A percentile compares a stretch with the other conserved stretches of the same genome.
Conservation (phyloP, 2,888 invertebrate genomes). For the Tachystola acroxantha region DNA sequence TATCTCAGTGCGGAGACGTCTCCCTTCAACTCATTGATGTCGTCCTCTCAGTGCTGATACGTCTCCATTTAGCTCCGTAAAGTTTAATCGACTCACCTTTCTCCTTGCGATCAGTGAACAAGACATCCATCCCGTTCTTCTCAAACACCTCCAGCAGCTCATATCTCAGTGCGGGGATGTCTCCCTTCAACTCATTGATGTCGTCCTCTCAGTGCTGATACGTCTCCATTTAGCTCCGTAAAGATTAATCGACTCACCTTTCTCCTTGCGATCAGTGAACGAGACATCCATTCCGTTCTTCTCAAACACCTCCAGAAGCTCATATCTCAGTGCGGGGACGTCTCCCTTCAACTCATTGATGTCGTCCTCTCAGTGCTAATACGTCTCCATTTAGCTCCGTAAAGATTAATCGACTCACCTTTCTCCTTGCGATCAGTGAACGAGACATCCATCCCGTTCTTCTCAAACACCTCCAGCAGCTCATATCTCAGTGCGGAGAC, state of each 20-base stretch:
- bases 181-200: not conserved
- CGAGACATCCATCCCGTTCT: slow-evolving; percentile 92
- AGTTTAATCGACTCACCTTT: too few species aligned
- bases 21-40: slow-evolving; percentile 95
- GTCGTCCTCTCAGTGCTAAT: not conserved
- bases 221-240: too few species aligned
- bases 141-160: slow-evolving; percentile 94
- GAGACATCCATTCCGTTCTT: slow-evolving; percentile 93
- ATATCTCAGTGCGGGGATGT: slow-evolving; percentile 75
- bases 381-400: too few species aligned
- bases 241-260: slow-evolving; percentile 68
- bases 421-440: slow-evolving; percentile 85
- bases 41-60: too few species aligned
- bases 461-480: slow-evolving; percentile 91
- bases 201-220: not conserved
- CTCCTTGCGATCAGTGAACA: too few species aligned
- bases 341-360: not conserved
- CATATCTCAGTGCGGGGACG: slow-evolving; percentile 80
- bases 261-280: slow-evolving; percentile 84
- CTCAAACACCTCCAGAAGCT: slow-evolving; percentile 92
- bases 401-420: slow-evolving; percentile 63
- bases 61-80: too few species aligned
- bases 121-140: slow-evolving; percentile 92
- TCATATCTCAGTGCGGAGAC: slow-evolving; percentile 95
- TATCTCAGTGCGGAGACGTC: slow-evolving; percentile 95